Conservation (phyloP, 2,797 vertebrate species). For the Scolopax rusticola region DNA sequence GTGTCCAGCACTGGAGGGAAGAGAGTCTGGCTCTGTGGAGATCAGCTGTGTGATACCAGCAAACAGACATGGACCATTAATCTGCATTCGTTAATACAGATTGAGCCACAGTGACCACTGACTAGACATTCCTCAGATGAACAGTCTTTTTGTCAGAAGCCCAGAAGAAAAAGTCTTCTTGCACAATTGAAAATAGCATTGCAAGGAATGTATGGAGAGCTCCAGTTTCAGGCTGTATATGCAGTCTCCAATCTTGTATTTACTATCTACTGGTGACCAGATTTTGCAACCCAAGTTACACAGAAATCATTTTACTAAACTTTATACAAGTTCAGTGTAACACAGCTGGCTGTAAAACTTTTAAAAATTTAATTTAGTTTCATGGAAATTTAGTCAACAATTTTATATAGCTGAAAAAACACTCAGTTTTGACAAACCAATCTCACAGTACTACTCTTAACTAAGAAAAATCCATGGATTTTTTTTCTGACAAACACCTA, state of each 20-base stretch:
- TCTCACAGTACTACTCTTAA: not conserved
- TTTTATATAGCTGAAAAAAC: not conserved
- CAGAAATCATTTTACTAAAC: not conserved
- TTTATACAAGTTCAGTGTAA: not conserved
- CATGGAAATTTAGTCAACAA: not conserved
- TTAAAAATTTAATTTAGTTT: not conserved
- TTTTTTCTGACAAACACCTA: not conserved
- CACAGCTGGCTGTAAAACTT: not conserved
- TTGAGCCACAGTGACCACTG: not conserved
- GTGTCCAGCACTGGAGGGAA: not conserved
- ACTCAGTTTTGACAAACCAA: not conserved
- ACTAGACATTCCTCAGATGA: not conserved
- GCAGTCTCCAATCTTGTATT: not conserved
- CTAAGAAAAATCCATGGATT: not conserved
- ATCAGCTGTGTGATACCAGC: not conserved
- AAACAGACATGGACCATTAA: not conserved
- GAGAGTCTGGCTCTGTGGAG: not conserved
- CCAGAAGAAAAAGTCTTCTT: not conserved
- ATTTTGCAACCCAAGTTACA: not conserved
- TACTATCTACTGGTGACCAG: not conserved
- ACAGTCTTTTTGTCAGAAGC: not conserved
- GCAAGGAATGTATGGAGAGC: not conserved
- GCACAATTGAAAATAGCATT: not conserved
- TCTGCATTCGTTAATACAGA: not conserved
- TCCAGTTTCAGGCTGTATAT: not conserved